These are phyloP conservation scores for Eupristina koningsbergeri DNA, from an alignment of 1,140 invertebrate species.

Conservation along the genomic window DNA sequence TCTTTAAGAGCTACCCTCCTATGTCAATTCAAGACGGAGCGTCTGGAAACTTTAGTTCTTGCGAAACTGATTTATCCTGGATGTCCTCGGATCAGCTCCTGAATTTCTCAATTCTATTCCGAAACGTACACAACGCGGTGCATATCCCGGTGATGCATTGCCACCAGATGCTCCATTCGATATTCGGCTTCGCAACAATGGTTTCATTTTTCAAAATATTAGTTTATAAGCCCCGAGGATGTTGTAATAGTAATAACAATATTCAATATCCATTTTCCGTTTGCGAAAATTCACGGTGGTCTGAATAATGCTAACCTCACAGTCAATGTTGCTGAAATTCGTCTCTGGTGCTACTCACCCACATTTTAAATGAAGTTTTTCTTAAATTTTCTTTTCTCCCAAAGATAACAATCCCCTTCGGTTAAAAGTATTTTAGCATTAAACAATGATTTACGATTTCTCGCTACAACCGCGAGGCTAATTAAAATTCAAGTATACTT, in stretches of 20 bases:
- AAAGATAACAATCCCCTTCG: neutral
- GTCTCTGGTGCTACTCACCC: neutral
- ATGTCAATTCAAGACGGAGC: conserved; percentile 18
- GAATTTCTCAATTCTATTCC: neutral
- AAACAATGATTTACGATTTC: neutral
- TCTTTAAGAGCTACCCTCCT: conserved; percentile 3
- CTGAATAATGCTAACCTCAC: neutral
- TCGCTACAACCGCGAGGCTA: too few species aligned
- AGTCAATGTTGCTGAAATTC: too few species aligned
- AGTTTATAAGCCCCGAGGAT: too few species aligned
- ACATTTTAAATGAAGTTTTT: neutral
- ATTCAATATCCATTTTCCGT: too few species aligned
- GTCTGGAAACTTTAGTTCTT: conserved; percentile 2
- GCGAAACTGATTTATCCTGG: conserved; percentile 4
- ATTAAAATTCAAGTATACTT: neutral
- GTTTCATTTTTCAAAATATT: too few species aligned
- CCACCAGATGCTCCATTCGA: neutral
- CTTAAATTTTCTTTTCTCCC: neutral
- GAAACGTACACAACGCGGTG: neutral
- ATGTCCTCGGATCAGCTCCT: neutral
- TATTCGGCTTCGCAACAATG: neutral
- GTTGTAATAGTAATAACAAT: too few species aligned
- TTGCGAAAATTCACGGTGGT: neutral
- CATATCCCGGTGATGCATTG: neutral
- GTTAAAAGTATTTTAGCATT: neutral